Evolutionary conservation across 2,888 invertebrate genomes (phyloP).

Genomic region (Lathronympha strigana): DNA sequence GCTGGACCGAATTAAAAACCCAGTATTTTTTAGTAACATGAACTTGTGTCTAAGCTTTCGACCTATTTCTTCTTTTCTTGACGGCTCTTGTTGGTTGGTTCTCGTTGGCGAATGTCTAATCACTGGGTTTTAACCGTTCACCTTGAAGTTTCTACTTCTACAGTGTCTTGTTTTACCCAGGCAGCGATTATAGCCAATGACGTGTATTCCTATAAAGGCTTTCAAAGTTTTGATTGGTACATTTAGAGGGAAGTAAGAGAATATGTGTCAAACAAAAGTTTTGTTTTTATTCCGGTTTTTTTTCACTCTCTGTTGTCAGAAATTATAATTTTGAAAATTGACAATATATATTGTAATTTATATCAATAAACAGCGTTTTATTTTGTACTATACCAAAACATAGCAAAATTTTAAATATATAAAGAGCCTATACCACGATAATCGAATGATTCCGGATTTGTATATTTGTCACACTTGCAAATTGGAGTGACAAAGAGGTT

Average conservation of each 20-base stretch:
- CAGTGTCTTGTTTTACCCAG: constrained; percentile 20
- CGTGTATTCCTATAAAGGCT: constrained; percentile 16
- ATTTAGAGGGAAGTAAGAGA: constrained; percentile 2
- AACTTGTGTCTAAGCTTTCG: constrained; percentile 63
- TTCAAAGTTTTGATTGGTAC: constrained; percentile 35
- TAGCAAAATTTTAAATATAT: too few relatives aligned
- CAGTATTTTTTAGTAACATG: constrained; percentile 39
- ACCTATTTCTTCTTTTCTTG: constrained; percentile 75
- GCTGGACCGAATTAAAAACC: constrained; percentile 45
- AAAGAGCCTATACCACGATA: too few relatives aligned
- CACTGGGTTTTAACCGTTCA: constrained; percentile 12
- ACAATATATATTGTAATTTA: too few relatives aligned
- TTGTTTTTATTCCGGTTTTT: constrained; percentile 43
- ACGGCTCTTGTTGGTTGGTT: constrained; percentile 50
- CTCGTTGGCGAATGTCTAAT: constrained; percentile 48
- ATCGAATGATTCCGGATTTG: too few relatives aligned
- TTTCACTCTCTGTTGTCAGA: not conserved
- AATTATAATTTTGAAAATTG: too few relatives aligned
- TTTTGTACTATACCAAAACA: too few relatives aligned
- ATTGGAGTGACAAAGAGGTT: too few relatives aligned
- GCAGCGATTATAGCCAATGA: constrained; percentile 31
- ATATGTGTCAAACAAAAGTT: constrained; percentile 34
- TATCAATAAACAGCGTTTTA: too few relatives aligned
- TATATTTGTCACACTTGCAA: too few relatives aligned
- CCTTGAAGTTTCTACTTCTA: constrained; percentile 5